Evolutionary conservation across 2,113 vertebrate species (phyloP).

Genomic region (Bos indicus): DNA sequence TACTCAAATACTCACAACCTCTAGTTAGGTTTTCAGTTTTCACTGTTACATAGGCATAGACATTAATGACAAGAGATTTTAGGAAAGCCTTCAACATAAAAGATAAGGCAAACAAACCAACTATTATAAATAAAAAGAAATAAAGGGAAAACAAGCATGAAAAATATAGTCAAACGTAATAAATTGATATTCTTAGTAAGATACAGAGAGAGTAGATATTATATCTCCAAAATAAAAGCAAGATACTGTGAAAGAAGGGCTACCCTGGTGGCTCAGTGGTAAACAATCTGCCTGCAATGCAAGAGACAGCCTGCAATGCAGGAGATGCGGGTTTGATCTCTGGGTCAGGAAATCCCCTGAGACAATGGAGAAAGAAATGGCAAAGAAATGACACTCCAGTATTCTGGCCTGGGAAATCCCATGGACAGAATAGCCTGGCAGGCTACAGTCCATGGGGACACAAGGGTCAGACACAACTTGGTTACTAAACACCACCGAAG

Average conservation of each 20-base stretch:
- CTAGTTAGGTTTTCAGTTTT: neutral
- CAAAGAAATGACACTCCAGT: neutral
- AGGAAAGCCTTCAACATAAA: neutral
- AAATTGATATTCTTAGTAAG: neutral
- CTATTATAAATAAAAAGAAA: neutral
- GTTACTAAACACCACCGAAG: neutral
- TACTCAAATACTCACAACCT: neutral
- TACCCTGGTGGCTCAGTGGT: neutral
- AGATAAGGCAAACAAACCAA: neutral
- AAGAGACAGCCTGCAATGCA: neutral
- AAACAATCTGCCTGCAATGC: neutral
- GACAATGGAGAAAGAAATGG: neutral
- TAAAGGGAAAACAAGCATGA: neutral
- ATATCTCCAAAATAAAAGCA: neutral
- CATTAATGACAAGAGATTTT: neutral
- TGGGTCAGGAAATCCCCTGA: neutral
- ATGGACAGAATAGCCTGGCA: neutral
- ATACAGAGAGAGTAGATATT: neutral
- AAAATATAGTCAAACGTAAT: neutral
- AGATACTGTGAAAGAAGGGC: neutral
- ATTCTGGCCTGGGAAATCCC: neutral
- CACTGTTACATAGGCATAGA: neutral
- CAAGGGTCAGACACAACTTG: neutral
- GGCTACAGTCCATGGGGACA: neutral
- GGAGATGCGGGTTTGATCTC: neutral